Conservation (phyloP, 1,140 invertebrate genomes). For the Nixonia krombeini region DNA sequence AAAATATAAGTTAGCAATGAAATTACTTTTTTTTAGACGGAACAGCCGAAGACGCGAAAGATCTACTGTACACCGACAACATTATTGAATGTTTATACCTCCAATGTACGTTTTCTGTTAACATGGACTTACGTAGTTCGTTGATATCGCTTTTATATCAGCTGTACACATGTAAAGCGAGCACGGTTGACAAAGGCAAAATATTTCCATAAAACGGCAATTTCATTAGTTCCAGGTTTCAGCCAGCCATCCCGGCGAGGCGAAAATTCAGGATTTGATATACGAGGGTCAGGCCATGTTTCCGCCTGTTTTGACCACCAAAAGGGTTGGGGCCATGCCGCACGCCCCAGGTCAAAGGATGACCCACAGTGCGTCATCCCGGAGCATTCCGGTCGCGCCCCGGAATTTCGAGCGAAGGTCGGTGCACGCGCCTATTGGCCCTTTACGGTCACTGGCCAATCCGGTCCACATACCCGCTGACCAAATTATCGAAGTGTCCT, state of each 20-base stretch:
- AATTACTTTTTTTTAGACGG: too few species aligned
- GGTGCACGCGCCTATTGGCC: constrained; percentile 53
- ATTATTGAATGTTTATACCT: too few species aligned
- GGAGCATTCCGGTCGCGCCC: constrained; percentile 59
- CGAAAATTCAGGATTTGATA: constrained; percentile 41
- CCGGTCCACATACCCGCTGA: constrained; percentile 41
- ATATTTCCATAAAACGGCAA: not conserved
- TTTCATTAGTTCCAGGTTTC: constrained; percentile 7
- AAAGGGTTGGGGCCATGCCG: constrained; percentile 65
- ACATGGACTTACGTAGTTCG: too few species aligned
- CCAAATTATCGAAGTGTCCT: constrained; percentile 63
- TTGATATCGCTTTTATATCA: too few species aligned
- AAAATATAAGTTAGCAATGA: too few species aligned
- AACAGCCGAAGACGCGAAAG: too few species aligned
- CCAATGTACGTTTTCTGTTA: too few species aligned
- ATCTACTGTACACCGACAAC: too few species aligned
- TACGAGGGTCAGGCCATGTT: constrained; percentile 71
- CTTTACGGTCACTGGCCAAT: constrained; percentile 30
- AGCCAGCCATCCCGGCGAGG: constrained; percentile 12
- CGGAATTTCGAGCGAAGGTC: constrained; percentile 36
- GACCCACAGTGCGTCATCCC: constrained; percentile 54
- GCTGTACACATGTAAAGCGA: too few species aligned
- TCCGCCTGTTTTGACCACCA: constrained; percentile 72
- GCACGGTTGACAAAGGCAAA: too few species aligned
- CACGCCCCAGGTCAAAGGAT: constrained; percentile 67